These are phyloP conservation scores for Morphnarchus princeps DNA, from an alignment of 2,113 vertebrate species.

Conservation along the genomic window DNA sequence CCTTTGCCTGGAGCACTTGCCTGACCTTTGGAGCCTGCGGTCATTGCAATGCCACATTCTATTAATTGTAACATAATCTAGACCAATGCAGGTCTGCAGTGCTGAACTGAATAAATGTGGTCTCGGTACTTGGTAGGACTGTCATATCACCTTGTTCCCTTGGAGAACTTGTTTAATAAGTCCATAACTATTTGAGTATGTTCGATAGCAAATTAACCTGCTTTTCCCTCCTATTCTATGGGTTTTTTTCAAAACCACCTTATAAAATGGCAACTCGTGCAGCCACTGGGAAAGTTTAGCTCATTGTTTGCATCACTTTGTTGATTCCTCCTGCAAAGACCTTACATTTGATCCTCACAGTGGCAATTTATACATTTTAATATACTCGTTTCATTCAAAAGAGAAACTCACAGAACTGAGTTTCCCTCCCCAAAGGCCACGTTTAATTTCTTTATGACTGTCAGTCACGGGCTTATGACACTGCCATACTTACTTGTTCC, in stretches of 20 bases:
- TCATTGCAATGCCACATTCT: neutral
- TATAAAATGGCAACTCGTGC: conserved; percentile 3
- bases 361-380: conserved; percentile 18
- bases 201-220: neutral
- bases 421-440: neutral
- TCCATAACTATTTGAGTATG: neutral
- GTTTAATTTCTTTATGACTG: neutral
- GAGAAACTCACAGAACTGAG: neutral
- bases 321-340: conserved; percentile 1
- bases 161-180: neutral
- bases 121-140: neutral
- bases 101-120: neutral
- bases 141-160: neutral
- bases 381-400: neutral
- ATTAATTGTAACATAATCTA: neutral
- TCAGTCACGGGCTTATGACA: neutral
- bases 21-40: neutral
- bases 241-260: neutral
- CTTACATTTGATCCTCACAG: neutral
- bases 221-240: neutral
- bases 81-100: neutral
- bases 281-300: neutral
- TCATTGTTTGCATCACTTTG: neutral
- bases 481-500: neutral
- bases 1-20: neutral